A percentile compares a stretch with the other conserved stretches of the same genome.
These are phyloP conservation scores for Vulpes vulpes DNA, from an alignment of 2,113 vertebrate species.

Conservation along the genomic window DNA sequence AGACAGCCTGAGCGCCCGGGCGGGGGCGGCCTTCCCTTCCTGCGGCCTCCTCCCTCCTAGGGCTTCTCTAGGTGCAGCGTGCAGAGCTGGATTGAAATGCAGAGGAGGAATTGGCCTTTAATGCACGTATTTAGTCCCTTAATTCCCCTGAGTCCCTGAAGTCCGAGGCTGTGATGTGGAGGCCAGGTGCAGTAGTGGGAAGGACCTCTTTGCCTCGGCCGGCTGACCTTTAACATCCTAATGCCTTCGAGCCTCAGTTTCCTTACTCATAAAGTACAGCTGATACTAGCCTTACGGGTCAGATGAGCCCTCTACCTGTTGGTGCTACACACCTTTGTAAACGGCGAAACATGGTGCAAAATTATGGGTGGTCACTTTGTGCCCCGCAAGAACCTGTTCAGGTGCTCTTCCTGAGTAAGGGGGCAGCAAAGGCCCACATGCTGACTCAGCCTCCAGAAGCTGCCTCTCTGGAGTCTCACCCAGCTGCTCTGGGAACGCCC, in stretches of 20 bases:
- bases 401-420: background rate
- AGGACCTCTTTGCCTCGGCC: background rate
- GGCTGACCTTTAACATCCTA: background rate
- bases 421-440: background rate
- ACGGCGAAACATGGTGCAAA: background rate
- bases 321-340: background rate
- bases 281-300: background rate
- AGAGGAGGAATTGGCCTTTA: background rate
- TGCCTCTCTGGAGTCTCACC: background rate
- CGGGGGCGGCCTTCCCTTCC: too few species aligned
- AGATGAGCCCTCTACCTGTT: background rate
- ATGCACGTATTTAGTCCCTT: background rate
- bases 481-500: constrained; percentile 21
- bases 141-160: background rate
- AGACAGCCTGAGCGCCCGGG: too few species aligned
- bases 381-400: background rate
- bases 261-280: background rate
- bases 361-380: background rate
- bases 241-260: background rate
- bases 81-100: background rate
- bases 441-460: background rate
- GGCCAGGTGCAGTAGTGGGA: background rate
- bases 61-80: background rate
- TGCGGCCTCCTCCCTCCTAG: background rate
- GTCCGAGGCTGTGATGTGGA: background rate